phyloP scores from a whole-genome alignment of 2,113 vertebrate genomes.

The Siniperca chuatsi region DNA sequence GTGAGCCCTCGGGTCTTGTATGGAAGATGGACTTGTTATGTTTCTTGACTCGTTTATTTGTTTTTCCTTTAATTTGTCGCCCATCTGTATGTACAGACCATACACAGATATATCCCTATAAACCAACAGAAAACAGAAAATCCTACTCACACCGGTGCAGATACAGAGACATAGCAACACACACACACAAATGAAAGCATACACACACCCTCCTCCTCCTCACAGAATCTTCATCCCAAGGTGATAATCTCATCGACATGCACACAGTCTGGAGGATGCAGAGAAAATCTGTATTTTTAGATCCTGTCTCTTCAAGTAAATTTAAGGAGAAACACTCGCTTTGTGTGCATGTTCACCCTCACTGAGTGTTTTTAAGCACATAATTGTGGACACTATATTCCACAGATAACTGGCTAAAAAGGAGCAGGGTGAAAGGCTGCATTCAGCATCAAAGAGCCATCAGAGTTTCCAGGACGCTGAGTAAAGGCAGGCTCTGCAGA shows the following conservation, averaged over 20 bases:
- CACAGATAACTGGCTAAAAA: conserved; percentile 46
- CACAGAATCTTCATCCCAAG: conserved; percentile 45
- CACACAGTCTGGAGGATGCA: conserved; percentile 47
- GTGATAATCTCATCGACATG: conserved; percentile 69
- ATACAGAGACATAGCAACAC: background rate
- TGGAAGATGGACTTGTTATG: no score
- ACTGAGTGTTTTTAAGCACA: conserved; percentile 14
- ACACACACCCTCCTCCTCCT: conserved; percentile 18
- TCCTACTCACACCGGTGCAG: background rate
- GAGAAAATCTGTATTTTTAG: conserved; percentile 71
- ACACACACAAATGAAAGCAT: background rate
- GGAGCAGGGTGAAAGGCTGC: conserved; percentile 35
- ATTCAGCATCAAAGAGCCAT: conserved; percentile 52
- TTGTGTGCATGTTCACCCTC: conserved; percentile 23
- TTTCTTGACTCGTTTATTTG: no score
- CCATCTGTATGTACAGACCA: background rate
- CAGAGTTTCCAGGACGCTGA: conserved; percentile 31
- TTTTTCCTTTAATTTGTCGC: no score
- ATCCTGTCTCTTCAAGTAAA: conserved; percentile 35
- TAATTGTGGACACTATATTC: conserved; percentile 9
- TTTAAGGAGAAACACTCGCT: conserved; percentile 17
- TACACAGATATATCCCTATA: background rate
- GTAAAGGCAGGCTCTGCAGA: conserved; percentile 6
- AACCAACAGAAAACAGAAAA: no score
- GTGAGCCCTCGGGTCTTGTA: no score